Base-by-base conservation (phyloP, 2,888 invertebrate genomes). In the Eupithecia insigniata region DNA sequence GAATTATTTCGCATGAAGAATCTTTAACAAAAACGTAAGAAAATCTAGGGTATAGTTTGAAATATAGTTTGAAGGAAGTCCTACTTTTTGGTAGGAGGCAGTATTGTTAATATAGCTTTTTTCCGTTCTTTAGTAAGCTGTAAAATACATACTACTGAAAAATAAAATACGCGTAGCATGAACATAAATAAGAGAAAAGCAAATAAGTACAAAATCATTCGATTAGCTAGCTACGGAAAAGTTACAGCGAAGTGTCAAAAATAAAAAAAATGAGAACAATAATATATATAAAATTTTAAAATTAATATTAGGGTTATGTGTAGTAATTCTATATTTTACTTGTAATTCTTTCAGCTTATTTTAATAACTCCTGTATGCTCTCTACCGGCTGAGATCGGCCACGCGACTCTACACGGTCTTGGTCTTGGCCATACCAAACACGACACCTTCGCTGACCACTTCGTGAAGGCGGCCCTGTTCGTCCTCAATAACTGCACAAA, bases 351-450 rank as follows among this genome's bases (percentile, higher is more conserved):
- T 28, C 85, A 93, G 93, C 28, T 87, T 26, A 82, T 92, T 1
- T 75, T 93, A 12, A 87, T 93, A 82, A 90, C 92, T 0, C 92
- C 92, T 16, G 72, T 85, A 1, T 93, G 93, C 69, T 81, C 85
- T 6, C 72, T 88, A 18, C 87, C 90, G 0, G 77, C 80, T 0
- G 90, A 92, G 69, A 85, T 90, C 0, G 91, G 88, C 0, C 93
- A 93, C 72, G 87, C 84, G 0, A 87, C 85, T 0, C 78, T 92
- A 0, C 93, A 93, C 67, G 90, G 84, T 0, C 76, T 93, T 51
- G 92, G 93, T 0, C 62, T 92, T 3, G 32, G 5, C 0, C 92
- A 93, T 71, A 12, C 8, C 0, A 83, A 68, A 64, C 75, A 74
- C 0, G 76, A 82, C n/a, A 64, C 81, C 0, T 55, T 55, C 26